Evolutionary conservation across 2,113 vertebrate genomes (phyloP).

Genomic region (Nesogale talazaci): DNA sequence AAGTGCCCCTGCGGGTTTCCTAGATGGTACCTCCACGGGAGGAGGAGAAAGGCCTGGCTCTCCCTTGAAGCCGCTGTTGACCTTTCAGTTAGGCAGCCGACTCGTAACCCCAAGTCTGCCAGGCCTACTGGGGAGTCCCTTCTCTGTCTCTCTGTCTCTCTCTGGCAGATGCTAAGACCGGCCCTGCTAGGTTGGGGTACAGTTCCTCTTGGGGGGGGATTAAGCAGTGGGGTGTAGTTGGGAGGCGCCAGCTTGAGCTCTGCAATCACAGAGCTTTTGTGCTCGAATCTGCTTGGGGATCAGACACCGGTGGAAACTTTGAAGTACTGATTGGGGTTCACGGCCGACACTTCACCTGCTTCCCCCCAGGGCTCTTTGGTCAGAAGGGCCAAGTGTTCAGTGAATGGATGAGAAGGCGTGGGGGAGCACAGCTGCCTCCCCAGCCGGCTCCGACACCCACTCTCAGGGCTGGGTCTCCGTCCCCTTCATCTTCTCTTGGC

Average conservation of each 20-base stretch:
- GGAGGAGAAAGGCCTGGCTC: no score
- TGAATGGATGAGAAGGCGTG: not conserved
- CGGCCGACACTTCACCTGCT: no score
- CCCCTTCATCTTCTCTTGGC: slow-evolving; percentile 2
- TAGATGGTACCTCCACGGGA: no score
- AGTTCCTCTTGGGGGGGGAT: not conserved
- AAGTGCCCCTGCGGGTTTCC: no score
- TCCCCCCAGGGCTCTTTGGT: no score
- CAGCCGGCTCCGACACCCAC: not conserved
- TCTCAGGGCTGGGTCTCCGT: not conserved
- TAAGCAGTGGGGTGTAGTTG: not conserved
- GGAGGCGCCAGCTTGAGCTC: not conserved
- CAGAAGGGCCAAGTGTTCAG: no score
- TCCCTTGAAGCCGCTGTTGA: no score
- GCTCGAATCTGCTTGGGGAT: not conserved
- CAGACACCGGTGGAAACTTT: no score
- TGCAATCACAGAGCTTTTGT: fast-evolving
- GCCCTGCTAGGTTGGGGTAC: not conserved
- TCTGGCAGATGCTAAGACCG: not conserved
- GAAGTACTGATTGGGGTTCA: no score
- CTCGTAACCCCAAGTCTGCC: no score
- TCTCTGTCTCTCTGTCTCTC: not conserved
- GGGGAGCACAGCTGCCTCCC: not conserved
- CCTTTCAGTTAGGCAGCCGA: no score
- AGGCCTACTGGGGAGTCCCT: not conserved